Evolutionary conservation across 2,888 invertebrate genomes (phyloP), one percentile per base, ranked within the genome.

Genomic region (Caenorhabditis afra): DNA sequence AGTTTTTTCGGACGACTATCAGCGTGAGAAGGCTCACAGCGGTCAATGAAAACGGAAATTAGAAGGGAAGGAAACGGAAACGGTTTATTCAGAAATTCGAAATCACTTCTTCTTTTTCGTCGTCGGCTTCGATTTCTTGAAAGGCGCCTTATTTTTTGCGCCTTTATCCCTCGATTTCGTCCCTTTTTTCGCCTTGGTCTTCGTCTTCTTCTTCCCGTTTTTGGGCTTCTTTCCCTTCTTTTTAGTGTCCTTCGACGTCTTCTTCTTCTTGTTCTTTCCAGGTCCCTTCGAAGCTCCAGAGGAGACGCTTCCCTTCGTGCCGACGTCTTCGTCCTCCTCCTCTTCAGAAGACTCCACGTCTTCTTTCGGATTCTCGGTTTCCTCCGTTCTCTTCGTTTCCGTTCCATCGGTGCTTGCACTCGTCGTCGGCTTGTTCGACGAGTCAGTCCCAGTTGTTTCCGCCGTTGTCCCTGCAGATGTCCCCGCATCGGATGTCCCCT

Each of bases 61-160:
- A 7, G 29, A 45, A 45, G 11, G 1, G 10, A 35, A 39, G 22
- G 7, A 39, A 7, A 29, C 4, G 7, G 29, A 29, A 7, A 29
- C 4, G 7, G 29, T 20, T 11, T 35, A 57, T 58, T 49, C 58
- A 45, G 11, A 14, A 37, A 23, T 37, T 41, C 22, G 45, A 8
- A 29, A 35, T 53, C 37, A 70, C 45, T 52, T 70, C 8, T 70
- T 61, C 50, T 73, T 64, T n/a, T 62, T 53, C 49, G 52, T 35
- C 29, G 47, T 49, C 22, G 50, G 41, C 16, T 23, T 23, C n/a
- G 49, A 16, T 23, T 62, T 71, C 37, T 74, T 74, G 45, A 7
- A 45, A 16, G 35, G 49, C 39, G 1, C 39, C 52, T 49, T 58
- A 16, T 50, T 58, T 16, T 50, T 58, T 16, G 20, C 47, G 8